Percentiles rank a stretch among this genome's conserved stretches.
These are phyloP conservation scores for Enteromius mattozi DNA, from an alignment of 2,797 vertebrate genomes.

Conservation along the genomic window DNA sequence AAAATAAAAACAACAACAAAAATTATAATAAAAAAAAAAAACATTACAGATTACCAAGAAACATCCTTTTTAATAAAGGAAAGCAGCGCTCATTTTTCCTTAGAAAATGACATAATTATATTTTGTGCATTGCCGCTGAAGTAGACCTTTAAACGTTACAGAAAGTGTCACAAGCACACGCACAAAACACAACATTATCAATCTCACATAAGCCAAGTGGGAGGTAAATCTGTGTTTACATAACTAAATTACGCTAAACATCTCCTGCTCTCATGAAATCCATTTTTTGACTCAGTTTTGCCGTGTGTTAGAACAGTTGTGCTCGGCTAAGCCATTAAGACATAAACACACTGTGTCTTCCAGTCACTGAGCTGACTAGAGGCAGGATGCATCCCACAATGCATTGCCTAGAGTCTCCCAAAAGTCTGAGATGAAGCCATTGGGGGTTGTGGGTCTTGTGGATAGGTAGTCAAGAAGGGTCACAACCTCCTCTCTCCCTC, in stretches of 20 bases:
- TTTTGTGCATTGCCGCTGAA: neutral
- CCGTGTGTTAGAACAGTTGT: slow-evolving; percentile 31
- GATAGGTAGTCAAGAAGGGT: slow-evolving; percentile 54
- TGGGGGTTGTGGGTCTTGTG: slow-evolving; percentile 51
- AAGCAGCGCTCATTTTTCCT: neutral
- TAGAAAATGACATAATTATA: neutral
- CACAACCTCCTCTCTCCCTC: slow-evolving; percentile 47
- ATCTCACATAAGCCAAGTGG: slow-evolving; percentile 17
- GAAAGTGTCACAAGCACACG: neutral
- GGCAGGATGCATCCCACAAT: slow-evolving; percentile 38
- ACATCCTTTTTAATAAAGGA: neutral
- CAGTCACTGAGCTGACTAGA: slow-evolving; percentile 26
- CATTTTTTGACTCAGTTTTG: neutral
- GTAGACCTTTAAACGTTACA: neutral
- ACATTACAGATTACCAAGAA: too few relatives aligned
- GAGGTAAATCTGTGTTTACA: slow-evolving; percentile 24
- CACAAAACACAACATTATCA: slow-evolving; percentile 17
- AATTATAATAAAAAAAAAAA: too few relatives aligned
- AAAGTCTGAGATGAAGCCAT: slow-evolving; percentile 26
- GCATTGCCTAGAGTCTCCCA: slow-evolving; percentile 13
- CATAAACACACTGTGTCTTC: slow-evolving; percentile 12
- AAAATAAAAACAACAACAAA: neutral
- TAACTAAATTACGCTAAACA: slow-evolving; percentile 6
- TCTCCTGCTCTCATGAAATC: slow-evolving; percentile 17
- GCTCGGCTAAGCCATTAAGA: slow-evolving; percentile 22